Evolutionary conservation across 2,797 vertebrate genomes (phyloP).

Genomic region (Alexandromys oeconomus): DNA sequence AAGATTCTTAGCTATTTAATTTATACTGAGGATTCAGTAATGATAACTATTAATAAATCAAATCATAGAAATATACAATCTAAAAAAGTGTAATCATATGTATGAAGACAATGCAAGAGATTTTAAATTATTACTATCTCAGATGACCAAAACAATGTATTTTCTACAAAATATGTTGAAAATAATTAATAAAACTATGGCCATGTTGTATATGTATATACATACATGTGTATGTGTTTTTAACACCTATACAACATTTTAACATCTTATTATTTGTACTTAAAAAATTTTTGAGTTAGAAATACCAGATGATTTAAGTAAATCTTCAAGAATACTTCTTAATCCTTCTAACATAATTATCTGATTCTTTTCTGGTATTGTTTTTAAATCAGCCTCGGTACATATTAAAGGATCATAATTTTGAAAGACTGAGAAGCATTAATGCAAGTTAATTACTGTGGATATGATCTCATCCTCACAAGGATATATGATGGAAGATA

Average conservation of each 20-base stretch:
- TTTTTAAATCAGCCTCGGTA: constrained; percentile 8
- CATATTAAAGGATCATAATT: constrained; percentile 50
- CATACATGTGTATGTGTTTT: not conserved
- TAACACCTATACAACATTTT: constrained; percentile 42
- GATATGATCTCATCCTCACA: constrained; percentile 30
- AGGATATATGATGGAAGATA: not conserved
- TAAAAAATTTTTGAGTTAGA: constrained; percentile 52
- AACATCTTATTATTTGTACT: constrained; percentile 53
- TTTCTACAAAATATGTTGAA: constrained; percentile 57
- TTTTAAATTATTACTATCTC: constrained; percentile 31
- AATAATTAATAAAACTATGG: constrained; percentile 39
- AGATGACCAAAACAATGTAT: not conserved
- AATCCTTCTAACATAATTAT: constrained; percentile 23
- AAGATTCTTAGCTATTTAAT: not conserved
- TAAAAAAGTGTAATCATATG: not conserved
- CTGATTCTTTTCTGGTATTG: constrained; percentile 42
- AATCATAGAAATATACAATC: not conserved
- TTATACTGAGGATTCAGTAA: not conserved
- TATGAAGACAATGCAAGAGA: not conserved
- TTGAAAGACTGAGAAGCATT: constrained; percentile 23
- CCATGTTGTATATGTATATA: not conserved
- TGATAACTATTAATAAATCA: constrained; percentile 1
- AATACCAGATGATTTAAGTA: constrained; percentile 10
- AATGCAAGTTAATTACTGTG: constrained; percentile 39
- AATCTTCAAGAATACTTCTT: constrained; percentile 27